phyloP scores from a whole-genome alignment of 2,888 invertebrate genomes.

The Acleris laterana region DNA sequence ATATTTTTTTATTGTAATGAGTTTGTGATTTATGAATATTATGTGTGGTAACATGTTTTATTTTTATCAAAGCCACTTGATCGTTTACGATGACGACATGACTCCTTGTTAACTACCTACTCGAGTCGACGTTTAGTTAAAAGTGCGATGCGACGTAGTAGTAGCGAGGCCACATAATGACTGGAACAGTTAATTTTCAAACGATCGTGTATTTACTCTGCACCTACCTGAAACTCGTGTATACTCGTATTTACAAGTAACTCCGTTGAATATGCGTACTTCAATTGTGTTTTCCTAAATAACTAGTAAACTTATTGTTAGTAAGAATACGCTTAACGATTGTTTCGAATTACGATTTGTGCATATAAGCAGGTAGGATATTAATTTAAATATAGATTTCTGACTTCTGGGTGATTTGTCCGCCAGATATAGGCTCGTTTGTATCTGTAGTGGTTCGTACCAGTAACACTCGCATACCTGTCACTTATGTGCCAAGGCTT shows the following conservation, averaged over 20 bases:
- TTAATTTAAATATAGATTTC: too few species aligned
- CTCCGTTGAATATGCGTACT: too few species aligned
- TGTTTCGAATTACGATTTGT: too few species aligned
- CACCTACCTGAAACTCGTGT: not conserved
- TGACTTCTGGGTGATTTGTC: too few species aligned
- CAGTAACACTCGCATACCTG: too few species aligned
- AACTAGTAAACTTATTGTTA: too few species aligned
- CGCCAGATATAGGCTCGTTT: too few species aligned
- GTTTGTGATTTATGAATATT: slow-evolving; percentile 9
- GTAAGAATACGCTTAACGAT: too few species aligned
- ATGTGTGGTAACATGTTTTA: slow-evolving; percentile 3
- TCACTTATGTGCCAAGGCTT: too few species aligned
- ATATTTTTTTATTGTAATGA: not conserved
- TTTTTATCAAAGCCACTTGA: slow-evolving; percentile 1
- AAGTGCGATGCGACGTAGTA: slow-evolving; percentile 31
- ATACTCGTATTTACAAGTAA: not conserved
- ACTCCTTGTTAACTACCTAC: slow-evolving; percentile 40
- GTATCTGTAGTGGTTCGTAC: too few species aligned
- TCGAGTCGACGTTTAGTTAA: slow-evolving; percentile 41
- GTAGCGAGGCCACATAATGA: slow-evolving; percentile 34
- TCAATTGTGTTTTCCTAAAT: too few species aligned
- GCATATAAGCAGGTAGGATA: too few species aligned
- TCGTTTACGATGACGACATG: slow-evolving; percentile 25
- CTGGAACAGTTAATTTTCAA: slow-evolving; percentile 34
- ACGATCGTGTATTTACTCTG: slow-evolving; percentile 23